Evolutionary conservation across 92 coral and sea anemone genomes (phyloP), one percentile per base, ranked within the genome.

Genomic region (Siderastrea siderea): DNA sequence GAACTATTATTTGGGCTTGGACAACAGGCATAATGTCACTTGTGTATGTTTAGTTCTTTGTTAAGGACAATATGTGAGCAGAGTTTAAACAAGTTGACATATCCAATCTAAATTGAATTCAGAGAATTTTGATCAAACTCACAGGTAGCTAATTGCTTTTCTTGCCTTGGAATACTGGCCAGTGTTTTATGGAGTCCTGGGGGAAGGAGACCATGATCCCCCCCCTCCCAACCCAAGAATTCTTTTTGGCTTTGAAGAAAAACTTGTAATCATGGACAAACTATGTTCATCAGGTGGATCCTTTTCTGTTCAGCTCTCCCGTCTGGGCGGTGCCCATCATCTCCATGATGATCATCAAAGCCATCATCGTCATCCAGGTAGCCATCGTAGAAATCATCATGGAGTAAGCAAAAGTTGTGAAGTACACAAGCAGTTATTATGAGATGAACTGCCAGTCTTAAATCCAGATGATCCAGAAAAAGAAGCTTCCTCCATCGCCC

Each of bases 361-460:
- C 65, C 65, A 69, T 68, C 72, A 68, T 69, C 74, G 38, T 26
- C 38, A 26, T 26, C 38, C 38, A 26, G 38, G 38, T 26, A 26
- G 38, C 38, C 38, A 26, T 26, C 38, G 38, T 26, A 26, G 38
- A 26, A 26, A 26, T 26, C 38, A 26, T 26, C 38, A 26, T 26
- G 38, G 38, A 26, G 38, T 26, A 26, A 26, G 38, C 38, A 26
- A 0, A 26, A 26, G 38, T 26, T 26, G 74, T 69, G 52, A 69
- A 69, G 72, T 68, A 68, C 72, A 68, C 72, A 68, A 68, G 72
- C 72, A 10, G 72, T 3, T 19, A 68, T 68, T 68, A 68, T 68
- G 14, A 44, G 72, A 38, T 68, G 26, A 47, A 69, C 38, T 26
- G 38, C 38, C 38, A 26, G 38, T 26, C 38, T 0, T 26, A 26